Evolutionary conservation across 1,140 invertebrate species (phyloP), one percentile per base, ranked within the genome.

Genomic region (Calephelis virginiensis): DNA sequence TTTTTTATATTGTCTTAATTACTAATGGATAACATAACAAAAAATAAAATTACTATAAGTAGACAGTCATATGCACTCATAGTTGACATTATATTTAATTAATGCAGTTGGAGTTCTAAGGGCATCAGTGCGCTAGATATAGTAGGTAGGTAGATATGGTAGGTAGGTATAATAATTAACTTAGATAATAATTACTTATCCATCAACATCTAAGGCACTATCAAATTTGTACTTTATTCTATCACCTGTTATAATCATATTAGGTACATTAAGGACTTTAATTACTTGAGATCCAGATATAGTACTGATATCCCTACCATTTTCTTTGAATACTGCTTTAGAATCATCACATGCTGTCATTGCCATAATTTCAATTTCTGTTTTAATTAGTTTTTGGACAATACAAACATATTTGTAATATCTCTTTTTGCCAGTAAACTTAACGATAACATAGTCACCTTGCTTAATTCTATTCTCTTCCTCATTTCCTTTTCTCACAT

Each of bases 361-460:
- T 67, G 66, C 61, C 66, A 67, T 67, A 67, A 67, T 60, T 63
- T 67, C 61, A 67, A 67, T 56, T 28, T 67, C 66, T 63, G 48
- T 59, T 53, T 47, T 59, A 46, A 17, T 56, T 67, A 67, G 14
- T 56, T 63, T 67, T 67, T 67, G 66, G 66, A 63, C 66, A 67
- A 67, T 67, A 59, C 66, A 67, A 67, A 63, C 49, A 69, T 38
- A 50, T 13, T 40, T 64, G 11, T 37, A 49, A 14, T 59, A 59
- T 59, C 56, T 59, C 56, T 59, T 59, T 59, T 59, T 59, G 17
- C 56, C 56, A 59, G 56, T 28, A 59, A 59, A 59, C 17, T 59
- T 59, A 37, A 37, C 17, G 56, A 59, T 59, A 59, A 59, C 56
- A 59, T 59, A 59, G 56, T 59, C 56, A 59, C 56, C 56, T 37